Evolutionary conservation across 2,113 vertebrate genomes (phyloP).

Genomic region (Azemiops feae): DNA sequence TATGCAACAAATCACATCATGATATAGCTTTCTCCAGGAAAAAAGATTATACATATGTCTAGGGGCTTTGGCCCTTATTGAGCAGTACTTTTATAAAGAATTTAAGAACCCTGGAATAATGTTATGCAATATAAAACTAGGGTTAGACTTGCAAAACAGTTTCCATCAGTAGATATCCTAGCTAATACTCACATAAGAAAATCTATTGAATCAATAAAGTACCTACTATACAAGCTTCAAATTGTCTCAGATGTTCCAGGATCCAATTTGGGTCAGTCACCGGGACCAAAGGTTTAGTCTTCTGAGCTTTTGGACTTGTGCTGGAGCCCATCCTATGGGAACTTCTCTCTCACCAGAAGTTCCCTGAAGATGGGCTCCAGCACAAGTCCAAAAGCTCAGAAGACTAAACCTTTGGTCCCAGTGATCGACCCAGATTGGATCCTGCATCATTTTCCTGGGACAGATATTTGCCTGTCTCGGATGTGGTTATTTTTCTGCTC

Average conservation of each 20-base stretch:
- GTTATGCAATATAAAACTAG: neutral
- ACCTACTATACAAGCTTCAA: neutral
- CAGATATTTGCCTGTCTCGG: neutral
- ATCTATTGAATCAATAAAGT: neutral
- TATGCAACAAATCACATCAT: neutral
- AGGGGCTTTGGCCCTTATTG: accelerated
- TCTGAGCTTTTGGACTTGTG: too few species aligned
- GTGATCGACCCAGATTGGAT: neutral
- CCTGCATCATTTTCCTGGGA: neutral
- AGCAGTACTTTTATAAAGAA: slow-evolving; percentile 15
- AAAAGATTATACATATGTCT: accelerated
- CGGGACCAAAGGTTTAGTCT: neutral
- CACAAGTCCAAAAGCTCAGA: neutral
- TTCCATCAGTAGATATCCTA: neutral
- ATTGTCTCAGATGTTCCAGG: neutral
- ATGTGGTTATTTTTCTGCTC: neutral
- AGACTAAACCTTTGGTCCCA: neutral
- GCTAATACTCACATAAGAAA: neutral
- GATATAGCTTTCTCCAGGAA: neutral
- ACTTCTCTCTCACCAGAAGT: neutral
- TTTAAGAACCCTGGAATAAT: neutral
- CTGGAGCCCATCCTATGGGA: too few species aligned
- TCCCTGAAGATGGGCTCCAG: neutral
- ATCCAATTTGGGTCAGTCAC: neutral
- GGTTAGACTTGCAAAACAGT: neutral